Evolutionary conservation across 2,113 vertebrate genomes (phyloP), one percentile per base, ranked within the genome.

Genomic region (Anolis sagrei): DNA sequence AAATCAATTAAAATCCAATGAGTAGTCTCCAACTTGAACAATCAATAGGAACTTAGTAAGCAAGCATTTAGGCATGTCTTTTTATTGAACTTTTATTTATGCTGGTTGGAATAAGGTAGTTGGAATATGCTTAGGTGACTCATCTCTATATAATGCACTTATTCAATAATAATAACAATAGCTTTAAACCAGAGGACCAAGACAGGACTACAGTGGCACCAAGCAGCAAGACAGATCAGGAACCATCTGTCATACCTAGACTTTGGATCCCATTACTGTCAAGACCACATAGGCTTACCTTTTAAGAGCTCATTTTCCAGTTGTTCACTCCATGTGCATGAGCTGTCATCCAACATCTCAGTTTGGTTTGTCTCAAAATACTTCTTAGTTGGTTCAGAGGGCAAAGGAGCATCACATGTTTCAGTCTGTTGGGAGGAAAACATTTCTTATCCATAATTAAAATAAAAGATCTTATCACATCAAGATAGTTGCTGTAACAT

Each of bases 301-400:
- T 89, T 94, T 88, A 97, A 95, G 87, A 95, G 84, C 78, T 97
- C 96, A 8, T 93, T 95, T 83, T 97, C 96, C 7, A 97, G 87
- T 84, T 94, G 77, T 2, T 95, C 83, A 19, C 94, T 94, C 95
- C 95, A 95, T 0, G 89, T 94, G 75, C 94, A 61, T 3, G 49
- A 54, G 48, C 72, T 93, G 36, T 93, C 94, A 51, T 95, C 94
- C 89, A 91, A 87, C 83, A 91, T 92, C 87, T 85, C 79, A 79
- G 87, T 86, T 81, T 91, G 90, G 48, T 86, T 90, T 66, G 89
- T 85, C 79, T 93, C 92, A 81, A 94, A 94, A 7, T 74, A 76
- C 36, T 73, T 87, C 81, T 62, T 19, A 0, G 51, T 89, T 58
- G 76, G 83, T 85, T 94, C 93, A 87, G 86, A 1, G 86, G 93